These are phyloP conservation scores for Geophilus truncorum DNA, from an alignment of 2,888 invertebrate species.

Conservation along the genomic window DNA sequence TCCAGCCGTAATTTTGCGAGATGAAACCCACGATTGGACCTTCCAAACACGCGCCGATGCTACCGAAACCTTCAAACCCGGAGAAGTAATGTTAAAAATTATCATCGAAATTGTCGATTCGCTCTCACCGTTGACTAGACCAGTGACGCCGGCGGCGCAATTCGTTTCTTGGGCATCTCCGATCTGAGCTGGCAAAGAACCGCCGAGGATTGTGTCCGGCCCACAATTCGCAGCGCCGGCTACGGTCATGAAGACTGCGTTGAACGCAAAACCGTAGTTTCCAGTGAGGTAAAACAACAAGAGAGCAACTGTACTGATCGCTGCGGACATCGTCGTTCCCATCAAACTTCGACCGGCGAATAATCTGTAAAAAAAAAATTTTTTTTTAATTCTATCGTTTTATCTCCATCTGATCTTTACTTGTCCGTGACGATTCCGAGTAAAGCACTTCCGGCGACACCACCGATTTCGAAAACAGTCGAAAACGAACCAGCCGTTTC, in stretches of 20 bases:
- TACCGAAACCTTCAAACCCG: constrained; percentile 48
- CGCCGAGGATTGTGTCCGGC: constrained; percentile 51
- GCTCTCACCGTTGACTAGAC: constrained; percentile 49
- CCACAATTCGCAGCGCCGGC: constrained; percentile 52
- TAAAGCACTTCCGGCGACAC: constrained; percentile 49
- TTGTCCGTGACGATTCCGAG: constrained; percentile 50
- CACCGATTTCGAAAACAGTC: constrained; percentile 53
- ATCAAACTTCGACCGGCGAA: constrained; percentile 47
- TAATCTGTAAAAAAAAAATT: constrained; percentile 41
- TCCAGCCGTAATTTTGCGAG: constrained; percentile 50
- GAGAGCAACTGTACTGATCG: constrained; percentile 46
- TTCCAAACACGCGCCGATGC: constrained; percentile 51
- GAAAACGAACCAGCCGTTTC: constrained; percentile 50
- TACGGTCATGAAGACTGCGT: constrained; percentile 48
- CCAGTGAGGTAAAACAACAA: constrained; percentile 48
- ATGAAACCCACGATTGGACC: constrained; percentile 51
- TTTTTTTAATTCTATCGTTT: neutral
- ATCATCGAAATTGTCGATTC: neutral
- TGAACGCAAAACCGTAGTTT: constrained; percentile 47
- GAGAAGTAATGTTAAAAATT: neutral
- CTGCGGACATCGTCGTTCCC: constrained; percentile 46
- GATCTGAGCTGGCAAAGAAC: constrained; percentile 50
- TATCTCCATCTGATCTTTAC: constrained; percentile 33
- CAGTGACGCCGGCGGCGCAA: constrained; percentile 51
- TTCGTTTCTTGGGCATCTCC: constrained; percentile 50